Evolutionary conservation across 2,888 invertebrate species (phyloP).

Genomic region (Capitulum mitella): DNA sequence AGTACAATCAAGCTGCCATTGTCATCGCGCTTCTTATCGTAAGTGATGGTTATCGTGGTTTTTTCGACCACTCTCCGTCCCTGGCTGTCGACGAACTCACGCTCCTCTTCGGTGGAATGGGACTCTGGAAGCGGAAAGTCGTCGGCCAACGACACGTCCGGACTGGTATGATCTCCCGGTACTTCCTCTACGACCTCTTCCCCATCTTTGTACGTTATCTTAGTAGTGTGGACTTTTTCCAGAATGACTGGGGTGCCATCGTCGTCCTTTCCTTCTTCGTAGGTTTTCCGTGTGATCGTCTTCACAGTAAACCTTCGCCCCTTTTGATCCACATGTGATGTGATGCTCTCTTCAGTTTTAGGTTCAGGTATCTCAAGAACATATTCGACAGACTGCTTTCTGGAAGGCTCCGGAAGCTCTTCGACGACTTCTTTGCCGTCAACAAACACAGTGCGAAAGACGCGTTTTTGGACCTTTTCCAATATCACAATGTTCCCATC

Average conservation of each 20-base stretch:
- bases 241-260: not conserved
- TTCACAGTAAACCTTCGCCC: not conserved
- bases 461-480: not conserved
- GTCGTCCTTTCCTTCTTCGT: not conserved
- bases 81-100: not conserved
- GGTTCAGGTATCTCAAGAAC: not conserved
- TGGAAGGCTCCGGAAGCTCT: not conserved
- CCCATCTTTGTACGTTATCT: not conserved
- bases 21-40: not conserved
- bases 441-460: constrained; percentile 10
- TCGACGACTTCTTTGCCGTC: not conserved
- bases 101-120: not conserved
- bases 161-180: too few species aligned
- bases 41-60: not conserved
- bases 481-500: constrained; percentile 19
- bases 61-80: not conserved
- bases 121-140: not conserved
- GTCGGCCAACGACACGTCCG: too few species aligned
- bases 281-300: not conserved
- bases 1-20: not conserved
- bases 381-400: not conserved
- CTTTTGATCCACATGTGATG: not conserved
- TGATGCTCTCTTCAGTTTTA: not conserved
- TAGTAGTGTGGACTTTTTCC: not conserved
- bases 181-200: not conserved